Evolutionary conservation across 2,797 vertebrate species (phyloP), one percentile per base, ranked within the genome.

Genomic region (Hipposideros larvatus): DNA sequence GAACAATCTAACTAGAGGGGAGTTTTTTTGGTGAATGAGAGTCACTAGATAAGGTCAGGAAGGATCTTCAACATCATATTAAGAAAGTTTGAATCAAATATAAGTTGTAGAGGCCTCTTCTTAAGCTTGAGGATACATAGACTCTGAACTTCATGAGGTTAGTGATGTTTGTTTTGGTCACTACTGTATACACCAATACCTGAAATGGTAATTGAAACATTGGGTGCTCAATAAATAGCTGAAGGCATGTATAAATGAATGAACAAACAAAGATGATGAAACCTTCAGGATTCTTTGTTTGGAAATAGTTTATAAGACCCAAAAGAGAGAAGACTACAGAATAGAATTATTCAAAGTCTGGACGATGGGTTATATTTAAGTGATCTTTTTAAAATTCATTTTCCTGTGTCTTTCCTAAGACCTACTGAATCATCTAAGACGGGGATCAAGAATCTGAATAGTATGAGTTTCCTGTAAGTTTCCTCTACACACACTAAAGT

Each of bases 331-430:
- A 83, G 55, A 75, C 8, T 41, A 0, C 41, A 83, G 37, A 89
- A 61, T 63, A 85, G 66, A 90, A 22, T 43, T 46, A 79, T 26
- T 80, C 73, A 65, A n/a, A 74, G 63, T 84, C 75, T 83, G 16
- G 19, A 74, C 19, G 90, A 53, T 77, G 11, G 43, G 55, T 90
- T 80, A 7, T 34, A 78, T 77, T 87, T 90, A 89, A 34, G 5
- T 79, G 61, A 90, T 14, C 37, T 90, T 92, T 71, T 63, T 84
- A 92, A 95, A 88, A 96, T 83, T 71, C 22, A 90, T 13, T 68
- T 84, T 61, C 41, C 59, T 90, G 0, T 84, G 11, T 13, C 13
- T 95, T 97, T 73, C 61, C 53, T 80, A 57, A 87, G 65, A 66
- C 51, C 8, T 66, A 79, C 34, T 65, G 10, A 77, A 22, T 95